A percentile compares a stretch with the other conserved stretches of the same genome.
These are phyloP conservation scores for Solenodon paradoxus DNA, from an alignment of 2,113 vertebrate species.

Conservation along the genomic window DNA sequence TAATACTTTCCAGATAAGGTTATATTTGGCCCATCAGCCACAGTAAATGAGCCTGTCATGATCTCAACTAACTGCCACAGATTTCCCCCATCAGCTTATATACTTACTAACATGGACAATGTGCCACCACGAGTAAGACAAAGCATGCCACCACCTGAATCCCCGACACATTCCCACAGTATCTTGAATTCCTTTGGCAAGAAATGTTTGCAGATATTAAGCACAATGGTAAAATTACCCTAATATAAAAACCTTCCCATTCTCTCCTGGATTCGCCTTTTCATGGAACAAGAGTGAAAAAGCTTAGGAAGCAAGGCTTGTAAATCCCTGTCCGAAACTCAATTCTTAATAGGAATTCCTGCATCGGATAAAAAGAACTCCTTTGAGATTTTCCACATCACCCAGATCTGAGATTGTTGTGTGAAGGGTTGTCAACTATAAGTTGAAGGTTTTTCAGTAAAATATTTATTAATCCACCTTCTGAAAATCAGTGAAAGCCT, in stretches of 20 bases:
- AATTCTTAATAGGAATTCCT: background rate
- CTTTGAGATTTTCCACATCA: conserved; percentile 21
- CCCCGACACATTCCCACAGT: background rate
- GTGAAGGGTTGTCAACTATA: background rate
- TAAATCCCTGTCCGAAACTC: background rate
- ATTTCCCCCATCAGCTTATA: background rate
- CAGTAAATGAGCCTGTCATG: background rate
- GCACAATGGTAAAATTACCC: background rate
- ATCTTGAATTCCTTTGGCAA: background rate
- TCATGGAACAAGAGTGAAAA: background rate
- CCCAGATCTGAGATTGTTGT: background rate
- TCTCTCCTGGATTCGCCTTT: background rate
- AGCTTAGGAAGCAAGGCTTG: background rate
- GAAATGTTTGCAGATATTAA: background rate
- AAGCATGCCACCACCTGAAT: background rate
- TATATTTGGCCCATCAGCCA: background rate
- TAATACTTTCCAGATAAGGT: background rate
- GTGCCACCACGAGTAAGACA: background rate
- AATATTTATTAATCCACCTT: background rate
- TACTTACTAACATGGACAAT: background rate
- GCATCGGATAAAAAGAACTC: background rate
- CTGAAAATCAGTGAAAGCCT: background rate
- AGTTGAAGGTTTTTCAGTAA: background rate
- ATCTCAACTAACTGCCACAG: background rate
- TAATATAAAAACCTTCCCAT: background rate